A percentile compares a stretch with the other conserved stretches of the same genome.
These are phyloP conservation scores for Xenopus tropicalis DNA, from an alignment of 2,113 vertebrate genomes.

Conservation along the genomic window DNA sequence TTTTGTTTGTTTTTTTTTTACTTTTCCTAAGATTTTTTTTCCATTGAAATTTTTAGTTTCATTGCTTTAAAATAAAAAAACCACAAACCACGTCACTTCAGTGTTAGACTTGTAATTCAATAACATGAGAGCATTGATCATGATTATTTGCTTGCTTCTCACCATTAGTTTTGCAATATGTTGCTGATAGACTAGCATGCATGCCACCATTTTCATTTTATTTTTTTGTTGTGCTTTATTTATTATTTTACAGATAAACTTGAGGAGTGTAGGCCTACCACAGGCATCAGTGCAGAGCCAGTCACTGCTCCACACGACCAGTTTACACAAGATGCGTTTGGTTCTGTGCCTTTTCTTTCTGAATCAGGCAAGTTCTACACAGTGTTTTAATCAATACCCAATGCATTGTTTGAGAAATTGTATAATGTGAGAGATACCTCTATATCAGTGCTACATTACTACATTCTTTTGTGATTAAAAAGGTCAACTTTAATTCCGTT, in stretches of 20 bases:
- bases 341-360: constrained; percentile 90
- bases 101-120: no score
- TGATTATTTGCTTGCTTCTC: not conserved
- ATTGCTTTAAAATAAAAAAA: no score
- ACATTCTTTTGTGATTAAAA: no score
- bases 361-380: constrained; percentile 89
- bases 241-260: constrained; percentile 78
- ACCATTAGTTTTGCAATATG: not conserved
- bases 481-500: no score
- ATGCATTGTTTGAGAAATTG: constrained; percentile 24
- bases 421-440: no score
- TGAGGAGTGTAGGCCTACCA: constrained; percentile 69
- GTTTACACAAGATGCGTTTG: constrained; percentile 86
- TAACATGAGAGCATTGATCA: no score
- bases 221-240: constrained; percentile 66
- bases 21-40: no score
- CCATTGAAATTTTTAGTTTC: no score
- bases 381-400: constrained; percentile 24
- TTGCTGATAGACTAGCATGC: constrained; percentile 8
- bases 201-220: constrained; percentile 39
- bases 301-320: constrained; percentile 65
- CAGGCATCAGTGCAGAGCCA: constrained; percentile 66
- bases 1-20: no score
- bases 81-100: no score
- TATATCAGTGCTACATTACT: no score